phyloP scores from a whole-genome alignment of 2,113 vertebrate species.

The Alethe castanea region DNA sequence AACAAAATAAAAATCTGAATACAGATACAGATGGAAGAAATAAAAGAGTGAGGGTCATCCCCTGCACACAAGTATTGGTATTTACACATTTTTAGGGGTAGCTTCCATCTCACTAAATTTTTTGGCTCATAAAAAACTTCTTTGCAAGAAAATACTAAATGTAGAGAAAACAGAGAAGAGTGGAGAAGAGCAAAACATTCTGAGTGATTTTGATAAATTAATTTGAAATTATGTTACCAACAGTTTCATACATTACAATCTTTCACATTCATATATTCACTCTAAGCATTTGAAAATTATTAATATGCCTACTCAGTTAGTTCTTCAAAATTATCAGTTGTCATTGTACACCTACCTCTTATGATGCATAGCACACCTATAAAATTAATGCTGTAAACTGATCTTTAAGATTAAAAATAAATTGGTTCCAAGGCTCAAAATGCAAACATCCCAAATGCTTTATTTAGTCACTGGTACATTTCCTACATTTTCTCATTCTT shows the following conservation, averaged over 20 bases:
- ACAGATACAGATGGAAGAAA: fast-evolving
- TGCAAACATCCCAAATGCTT: neutral
- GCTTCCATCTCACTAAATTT: neutral
- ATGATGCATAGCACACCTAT: neutral
- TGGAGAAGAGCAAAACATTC: neutral
- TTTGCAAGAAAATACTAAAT: neutral
- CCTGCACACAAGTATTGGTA: neutral
- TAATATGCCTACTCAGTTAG: neutral
- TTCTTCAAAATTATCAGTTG: neutral
- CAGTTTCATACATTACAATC: neutral
- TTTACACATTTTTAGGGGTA: neutral
- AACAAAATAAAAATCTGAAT: neutral
- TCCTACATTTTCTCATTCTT: neutral
- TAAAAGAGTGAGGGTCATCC: neutral
- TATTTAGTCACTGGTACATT: neutral
- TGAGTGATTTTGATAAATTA: conserved; percentile 12
- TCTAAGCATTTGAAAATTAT: neutral
- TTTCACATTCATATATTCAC: neutral
- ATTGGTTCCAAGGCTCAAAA: neutral
- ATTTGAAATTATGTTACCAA: neutral
- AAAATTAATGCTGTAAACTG: neutral
- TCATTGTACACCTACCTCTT: neutral
- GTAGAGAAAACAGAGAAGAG: neutral
- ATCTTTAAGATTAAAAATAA: neutral
- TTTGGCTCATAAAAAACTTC: neutral